Conservation (phyloP, 2,888 invertebrate species). For the Caenorhabditis sulstoni region DNA sequence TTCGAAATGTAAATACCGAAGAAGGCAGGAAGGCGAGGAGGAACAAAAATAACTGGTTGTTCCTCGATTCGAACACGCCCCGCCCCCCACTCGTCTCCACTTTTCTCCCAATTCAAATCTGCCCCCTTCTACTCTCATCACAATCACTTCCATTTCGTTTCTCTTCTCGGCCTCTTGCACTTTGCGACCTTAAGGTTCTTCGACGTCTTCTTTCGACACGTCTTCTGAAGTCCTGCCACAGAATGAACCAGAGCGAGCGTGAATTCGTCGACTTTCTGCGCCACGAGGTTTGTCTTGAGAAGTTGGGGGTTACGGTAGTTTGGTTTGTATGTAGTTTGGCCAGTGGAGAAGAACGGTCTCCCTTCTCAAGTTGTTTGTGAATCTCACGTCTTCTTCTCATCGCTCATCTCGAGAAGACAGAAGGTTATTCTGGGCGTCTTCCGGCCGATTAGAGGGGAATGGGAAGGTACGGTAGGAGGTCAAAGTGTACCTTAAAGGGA, state of each 20-base stretch:
- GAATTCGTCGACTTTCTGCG: constrained; percentile 60
- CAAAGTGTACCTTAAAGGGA: too few relatives aligned
- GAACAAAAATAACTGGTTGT: constrained; percentile 36
- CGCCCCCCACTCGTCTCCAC: constrained; percentile 29
- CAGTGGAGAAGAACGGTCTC: not conserved
- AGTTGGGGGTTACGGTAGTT: too few relatives aligned
- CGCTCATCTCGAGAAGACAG: not conserved
- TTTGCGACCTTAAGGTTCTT: constrained; percentile 8
- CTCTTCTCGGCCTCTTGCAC: too few relatives aligned
- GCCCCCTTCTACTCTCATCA: not conserved
- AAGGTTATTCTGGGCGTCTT: not conserved
- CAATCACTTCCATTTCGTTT: not conserved
- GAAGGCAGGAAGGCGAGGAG: not conserved
- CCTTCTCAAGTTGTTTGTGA: too few relatives aligned
- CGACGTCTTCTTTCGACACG: constrained; percentile 18
- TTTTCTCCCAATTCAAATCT: constrained; percentile 9
- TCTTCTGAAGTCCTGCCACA: not conserved
- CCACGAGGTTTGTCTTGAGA: constrained; percentile 38
- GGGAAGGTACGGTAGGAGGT: not conserved
- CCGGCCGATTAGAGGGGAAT: not conserved
- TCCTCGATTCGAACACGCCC: constrained; percentile 10
- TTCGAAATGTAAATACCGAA: constrained; percentile 24
- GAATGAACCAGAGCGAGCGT: constrained; percentile 56
- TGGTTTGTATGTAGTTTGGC: not conserved
- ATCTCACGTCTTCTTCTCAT: too few relatives aligned